Evolutionary conservation across 2,113 vertebrate genomes (phyloP).

Genomic region (Mormyrus iriodes): DNA sequence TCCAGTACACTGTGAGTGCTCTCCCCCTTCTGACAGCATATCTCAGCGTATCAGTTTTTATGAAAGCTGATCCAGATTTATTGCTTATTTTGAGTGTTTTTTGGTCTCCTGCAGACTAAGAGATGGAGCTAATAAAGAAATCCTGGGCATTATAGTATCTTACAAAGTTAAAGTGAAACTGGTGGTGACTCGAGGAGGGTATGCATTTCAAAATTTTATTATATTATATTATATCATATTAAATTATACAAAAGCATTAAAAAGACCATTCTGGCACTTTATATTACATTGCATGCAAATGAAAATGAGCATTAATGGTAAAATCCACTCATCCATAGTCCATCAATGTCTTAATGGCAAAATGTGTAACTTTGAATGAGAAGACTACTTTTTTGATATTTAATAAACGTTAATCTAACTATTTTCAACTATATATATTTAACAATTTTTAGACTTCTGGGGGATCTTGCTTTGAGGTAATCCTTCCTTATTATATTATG

Average conservation of each 20-base stretch:
- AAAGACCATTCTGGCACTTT: too few species aligned
- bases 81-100: background rate
- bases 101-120: slow-evolving; percentile 63
- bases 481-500: background rate
- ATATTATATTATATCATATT: background rate
- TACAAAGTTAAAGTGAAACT: slow-evolving; percentile 98
- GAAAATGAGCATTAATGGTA: background rate
- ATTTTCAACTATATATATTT: slow-evolving; percentile 21
- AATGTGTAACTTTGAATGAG: background rate
- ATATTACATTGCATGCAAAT: background rate
- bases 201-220: slow-evolving; percentile 29
- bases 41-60: background rate
- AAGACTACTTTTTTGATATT: background rate
- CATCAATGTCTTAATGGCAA: background rate
- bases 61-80: background rate
- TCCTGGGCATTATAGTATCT: slow-evolving; percentile 91
- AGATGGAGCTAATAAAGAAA: slow-evolving; percentile 88
- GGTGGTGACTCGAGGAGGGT: slow-evolving; percentile 93
- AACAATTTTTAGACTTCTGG: slow-evolving; percentile 66
- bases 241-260: too few species aligned
- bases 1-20: slow-evolving; percentile 86
- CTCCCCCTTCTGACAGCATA: too few species aligned
- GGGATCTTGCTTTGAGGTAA: slow-evolving; percentile 93
- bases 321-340: background rate
- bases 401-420: background rate